Evolutionary conservation across 2,888 invertebrate genomes (phyloP), one percentile per base, ranked within the genome.

Genomic region (Ptychoptera contaminata): DNA sequence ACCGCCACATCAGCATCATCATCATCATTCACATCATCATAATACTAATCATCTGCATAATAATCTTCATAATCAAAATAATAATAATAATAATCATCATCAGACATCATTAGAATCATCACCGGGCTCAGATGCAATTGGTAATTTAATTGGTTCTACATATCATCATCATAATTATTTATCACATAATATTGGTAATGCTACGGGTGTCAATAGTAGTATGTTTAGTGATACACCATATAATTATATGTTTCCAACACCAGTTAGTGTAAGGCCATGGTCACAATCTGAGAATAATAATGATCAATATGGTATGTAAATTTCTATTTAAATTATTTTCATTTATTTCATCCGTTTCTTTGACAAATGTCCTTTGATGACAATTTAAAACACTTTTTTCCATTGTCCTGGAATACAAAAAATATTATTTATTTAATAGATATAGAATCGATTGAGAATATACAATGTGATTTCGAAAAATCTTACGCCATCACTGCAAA

Each of bases 251-350:
- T 58, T 64, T 53, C 57, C 61, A n/a, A 59, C 54, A 62, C 42
- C 55, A 59, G 47, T 60, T 58, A 48, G 51, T 57, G 43, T 58
- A 5, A 43, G 61, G 14, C 36, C 46, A 37, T 64, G 64, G 65
- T 16, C 32, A 35, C 23, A 23, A 34, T 42, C 42, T n/a, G 47
- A 61, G 63, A 48, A 63, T 64, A 48, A 34, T 35, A 62, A 57
- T 43, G 65, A 65, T 44, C 51, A 63, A 43, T 65, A 65, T 49
- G 64, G 65, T 65, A 49, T 60, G 62, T 59, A 23, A 23, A 23
- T 5, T n/a, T n/a, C n/a, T n/a, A n/a, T n/a, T n/a, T n/a, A n/a
- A n/a, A n/a, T n/a, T n/a, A n/a, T n/a, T n/a, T n/a, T n/a, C n/a
- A n/a, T n/a, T n/a, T n/a, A n/a, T n/a, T n/a, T n/a, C n/a, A n/a